Evolutionary conservation across 2,888 invertebrate genomes (phyloP).

Genomic region (Scaptomyza tumidula): DNA sequence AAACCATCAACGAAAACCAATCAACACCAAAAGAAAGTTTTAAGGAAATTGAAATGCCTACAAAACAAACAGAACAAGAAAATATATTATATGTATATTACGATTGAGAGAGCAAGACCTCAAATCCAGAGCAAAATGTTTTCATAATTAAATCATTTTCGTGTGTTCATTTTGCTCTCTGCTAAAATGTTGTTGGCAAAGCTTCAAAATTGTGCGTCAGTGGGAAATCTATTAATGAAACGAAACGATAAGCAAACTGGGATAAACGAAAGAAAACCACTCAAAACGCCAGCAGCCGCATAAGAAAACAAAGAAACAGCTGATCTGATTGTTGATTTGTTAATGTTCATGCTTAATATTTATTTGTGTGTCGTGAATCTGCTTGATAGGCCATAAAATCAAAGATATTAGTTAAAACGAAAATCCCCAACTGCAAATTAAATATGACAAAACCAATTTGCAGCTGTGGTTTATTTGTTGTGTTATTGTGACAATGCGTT

Average conservation of each 20-base stretch:
- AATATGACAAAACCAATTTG: slow-evolving; percentile 52
- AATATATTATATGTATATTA: too few relatives aligned
- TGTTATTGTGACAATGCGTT: slow-evolving; percentile 37
- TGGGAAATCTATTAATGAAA: slow-evolving; percentile 48
- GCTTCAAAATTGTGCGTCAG: slow-evolving; percentile 56
- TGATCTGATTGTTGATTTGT: slow-evolving; percentile 10
- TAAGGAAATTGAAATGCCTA: too few relatives aligned
- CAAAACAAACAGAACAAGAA: too few relatives aligned
- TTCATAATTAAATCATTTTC: slow-evolving; percentile 4
- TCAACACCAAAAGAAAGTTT: too few relatives aligned
- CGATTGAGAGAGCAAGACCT: slow-evolving; percentile 1
- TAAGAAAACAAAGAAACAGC: slow-evolving; percentile 15
- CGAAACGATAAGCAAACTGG: slow-evolving; percentile 34
- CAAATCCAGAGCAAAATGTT: neutral
- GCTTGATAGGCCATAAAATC: slow-evolving; percentile 29
- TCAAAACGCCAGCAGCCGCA: neutral
- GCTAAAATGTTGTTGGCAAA: slow-evolving; percentile 42
- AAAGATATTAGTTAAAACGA: slow-evolving; percentile 26
- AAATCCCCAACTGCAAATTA: slow-evolving; percentile 8
- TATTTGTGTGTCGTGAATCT: slow-evolving; percentile 5
- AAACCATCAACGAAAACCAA: neutral
- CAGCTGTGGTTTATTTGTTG: slow-evolving; percentile 39
- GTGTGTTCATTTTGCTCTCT: neutral
- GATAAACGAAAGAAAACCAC: slow-evolving; percentile 22
- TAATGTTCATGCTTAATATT: slow-evolving; percentile 1